Conservation (phyloP, 2,113 vertebrate genomes). For the Coturnix japonica region DNA sequence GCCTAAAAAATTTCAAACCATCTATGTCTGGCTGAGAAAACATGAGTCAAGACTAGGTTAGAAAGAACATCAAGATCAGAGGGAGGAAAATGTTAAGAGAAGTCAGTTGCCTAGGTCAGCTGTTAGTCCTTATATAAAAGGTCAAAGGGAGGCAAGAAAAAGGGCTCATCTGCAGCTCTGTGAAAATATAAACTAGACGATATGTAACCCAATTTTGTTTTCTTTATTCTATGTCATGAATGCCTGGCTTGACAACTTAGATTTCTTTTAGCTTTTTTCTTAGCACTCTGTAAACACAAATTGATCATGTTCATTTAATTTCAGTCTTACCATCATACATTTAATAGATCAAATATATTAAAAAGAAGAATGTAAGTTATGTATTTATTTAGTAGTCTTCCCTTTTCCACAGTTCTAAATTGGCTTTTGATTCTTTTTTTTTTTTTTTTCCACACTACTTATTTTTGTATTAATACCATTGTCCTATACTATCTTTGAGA, state of each 20-base stretch:
- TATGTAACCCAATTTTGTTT: neutral
- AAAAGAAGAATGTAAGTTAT: neutral
- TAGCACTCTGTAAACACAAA: neutral
- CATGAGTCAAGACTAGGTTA: neutral
- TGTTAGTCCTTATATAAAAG: neutral
- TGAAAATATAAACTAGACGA: neutral
- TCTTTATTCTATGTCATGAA: neutral
- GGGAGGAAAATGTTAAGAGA: neutral
- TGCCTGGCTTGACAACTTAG: neutral
- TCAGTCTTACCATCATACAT: neutral
- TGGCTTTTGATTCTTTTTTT: neutral
- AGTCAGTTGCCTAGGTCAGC: neutral
- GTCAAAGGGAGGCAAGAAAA: neutral
- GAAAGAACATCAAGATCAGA: neutral
- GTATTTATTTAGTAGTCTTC: neutral
- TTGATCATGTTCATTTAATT: neutral
- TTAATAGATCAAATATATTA: neutral
- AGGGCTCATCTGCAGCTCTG: neutral
- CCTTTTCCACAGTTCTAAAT: neutral
- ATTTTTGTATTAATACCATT: neutral
- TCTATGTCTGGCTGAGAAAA: neutral
- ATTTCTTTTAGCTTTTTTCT: neutral
- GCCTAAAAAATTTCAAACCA: neutral
- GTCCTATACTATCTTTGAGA: neutral
- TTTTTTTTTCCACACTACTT: neutral